Conservation (phyloP, 2,797 vertebrate genomes). For the Hippoglossus hippoglossus region DNA sequence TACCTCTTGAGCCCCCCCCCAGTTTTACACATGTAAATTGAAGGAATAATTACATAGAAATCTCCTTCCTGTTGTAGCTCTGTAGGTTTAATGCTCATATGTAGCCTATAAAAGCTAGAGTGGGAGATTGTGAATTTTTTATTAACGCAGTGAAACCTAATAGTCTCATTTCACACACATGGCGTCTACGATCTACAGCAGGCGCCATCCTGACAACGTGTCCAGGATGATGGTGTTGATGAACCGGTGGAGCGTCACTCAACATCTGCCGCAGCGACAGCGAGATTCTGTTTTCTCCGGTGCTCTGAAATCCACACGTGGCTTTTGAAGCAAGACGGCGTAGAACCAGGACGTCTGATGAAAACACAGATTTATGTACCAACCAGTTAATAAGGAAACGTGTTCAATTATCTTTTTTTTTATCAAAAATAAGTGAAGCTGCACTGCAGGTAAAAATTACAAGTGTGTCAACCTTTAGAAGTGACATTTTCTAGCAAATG, state of each 20-base stretch:
- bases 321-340: conserved; percentile 23
- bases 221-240: conserved; percentile 1
- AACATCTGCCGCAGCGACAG: conserved; percentile 60
- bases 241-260: conserved; percentile 38
- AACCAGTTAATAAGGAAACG: background rate
- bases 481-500: background rate
- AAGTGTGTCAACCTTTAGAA: conserved; percentile 21
- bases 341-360: conserved; percentile 19
- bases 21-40: background rate
- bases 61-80: background rate
- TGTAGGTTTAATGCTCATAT: background rate
- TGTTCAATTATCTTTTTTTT: background rate
- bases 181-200: background rate
- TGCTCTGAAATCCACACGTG: conserved; percentile 32
- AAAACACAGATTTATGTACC: conserved; percentile 14
- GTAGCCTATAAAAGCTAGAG: background rate
- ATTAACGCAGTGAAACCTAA: background rate
- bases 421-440: too few species aligned
- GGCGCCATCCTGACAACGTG: conserved; percentile 12
- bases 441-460: background rate
- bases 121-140: conserved; percentile 3
- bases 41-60: background rate
- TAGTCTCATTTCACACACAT: background rate
- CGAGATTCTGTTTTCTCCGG: conserved; percentile 11
- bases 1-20: background rate